These are phyloP conservation scores for Zelleria hepariella DNA, from an alignment of 2,888 invertebrate species.

Conservation along the genomic window DNA sequence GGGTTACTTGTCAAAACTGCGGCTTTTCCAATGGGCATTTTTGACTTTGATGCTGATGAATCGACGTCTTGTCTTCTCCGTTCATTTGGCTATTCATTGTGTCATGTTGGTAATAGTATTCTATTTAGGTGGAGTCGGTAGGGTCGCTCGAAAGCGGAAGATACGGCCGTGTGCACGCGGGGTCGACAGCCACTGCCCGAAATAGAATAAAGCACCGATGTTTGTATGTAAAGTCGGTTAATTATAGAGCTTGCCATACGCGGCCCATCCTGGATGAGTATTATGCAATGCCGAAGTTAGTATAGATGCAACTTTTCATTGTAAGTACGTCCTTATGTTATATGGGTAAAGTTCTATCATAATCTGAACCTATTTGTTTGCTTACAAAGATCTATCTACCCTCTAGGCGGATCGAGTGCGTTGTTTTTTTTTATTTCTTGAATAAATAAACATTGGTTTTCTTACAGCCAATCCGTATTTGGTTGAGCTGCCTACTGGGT, in stretches of 20 bases:
- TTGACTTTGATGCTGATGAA: slow-evolving; percentile 22
- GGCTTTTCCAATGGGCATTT: not conserved
- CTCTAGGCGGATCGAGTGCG: too few relatives aligned
- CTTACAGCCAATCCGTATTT: too few relatives aligned
- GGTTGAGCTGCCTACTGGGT: too few relatives aligned
- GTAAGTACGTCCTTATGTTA: too few relatives aligned
- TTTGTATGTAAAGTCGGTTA: not conserved
- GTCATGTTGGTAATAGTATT: not conserved
- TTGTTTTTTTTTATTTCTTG: too few relatives aligned
- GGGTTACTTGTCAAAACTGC: slow-evolving; percentile 35
- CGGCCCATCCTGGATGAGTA: not conserved
- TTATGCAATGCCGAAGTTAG: not conserved
- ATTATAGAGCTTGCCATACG: not conserved
- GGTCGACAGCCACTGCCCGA: slow-evolving; percentile 4
- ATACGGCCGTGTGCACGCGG: not conserved
- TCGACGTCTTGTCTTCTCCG: slow-evolving; percentile 21
- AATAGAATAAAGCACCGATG: not conserved
- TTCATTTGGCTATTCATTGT: slow-evolving; percentile 7
- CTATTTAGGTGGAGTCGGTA: not conserved
- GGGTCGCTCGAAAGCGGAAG: not conserved
- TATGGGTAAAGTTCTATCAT: too few relatives aligned
- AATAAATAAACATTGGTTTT: too few relatives aligned
- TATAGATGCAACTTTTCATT: not conserved
- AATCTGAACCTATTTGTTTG: too few relatives aligned
- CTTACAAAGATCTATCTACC: too few relatives aligned